Conservation (phyloP, 2,797 vertebrate genomes). For the Limnodromus scolopaceus region DNA sequence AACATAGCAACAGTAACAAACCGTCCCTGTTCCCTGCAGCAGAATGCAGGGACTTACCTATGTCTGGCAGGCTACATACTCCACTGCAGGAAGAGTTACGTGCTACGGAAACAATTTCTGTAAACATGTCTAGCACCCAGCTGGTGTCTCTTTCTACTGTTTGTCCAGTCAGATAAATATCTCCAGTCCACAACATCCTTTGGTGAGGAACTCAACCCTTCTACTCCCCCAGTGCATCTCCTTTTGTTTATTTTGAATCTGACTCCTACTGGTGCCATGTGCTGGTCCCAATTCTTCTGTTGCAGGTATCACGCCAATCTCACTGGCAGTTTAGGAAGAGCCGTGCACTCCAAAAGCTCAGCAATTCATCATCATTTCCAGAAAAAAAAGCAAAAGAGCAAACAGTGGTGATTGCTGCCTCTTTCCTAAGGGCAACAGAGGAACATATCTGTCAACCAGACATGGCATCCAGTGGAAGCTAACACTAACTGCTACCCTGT, state of each 20-base stretch:
- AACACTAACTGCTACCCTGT: background rate
- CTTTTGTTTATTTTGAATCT: constrained; percentile 28
- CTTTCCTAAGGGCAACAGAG: constrained; percentile 14
- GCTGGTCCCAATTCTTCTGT: background rate
- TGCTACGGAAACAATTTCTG: background rate
- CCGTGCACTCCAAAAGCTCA: accelerated
- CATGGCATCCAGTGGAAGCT: background rate
- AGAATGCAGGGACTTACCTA: background rate
- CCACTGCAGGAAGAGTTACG: background rate
- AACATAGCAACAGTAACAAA: background rate
- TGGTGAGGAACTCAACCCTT: background rate
- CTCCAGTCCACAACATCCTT: background rate
- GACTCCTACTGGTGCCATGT: background rate
- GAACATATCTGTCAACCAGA: background rate
- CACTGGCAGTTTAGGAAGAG: background rate
- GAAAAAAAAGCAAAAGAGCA: background rate
- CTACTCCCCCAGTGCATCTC: background rate
- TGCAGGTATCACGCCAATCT: background rate
- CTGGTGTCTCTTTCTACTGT: background rate
- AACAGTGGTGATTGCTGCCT: background rate
- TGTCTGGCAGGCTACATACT: background rate
- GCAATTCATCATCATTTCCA: constrained; percentile 44
- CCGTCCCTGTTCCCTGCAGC: background rate
- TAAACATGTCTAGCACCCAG: background rate
- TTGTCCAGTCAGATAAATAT: constrained; percentile 2